These are phyloP conservation scores for Etheostoma cragini DNA, from an alignment of 2,113 vertebrate species.

Conservation along the genomic window DNA sequence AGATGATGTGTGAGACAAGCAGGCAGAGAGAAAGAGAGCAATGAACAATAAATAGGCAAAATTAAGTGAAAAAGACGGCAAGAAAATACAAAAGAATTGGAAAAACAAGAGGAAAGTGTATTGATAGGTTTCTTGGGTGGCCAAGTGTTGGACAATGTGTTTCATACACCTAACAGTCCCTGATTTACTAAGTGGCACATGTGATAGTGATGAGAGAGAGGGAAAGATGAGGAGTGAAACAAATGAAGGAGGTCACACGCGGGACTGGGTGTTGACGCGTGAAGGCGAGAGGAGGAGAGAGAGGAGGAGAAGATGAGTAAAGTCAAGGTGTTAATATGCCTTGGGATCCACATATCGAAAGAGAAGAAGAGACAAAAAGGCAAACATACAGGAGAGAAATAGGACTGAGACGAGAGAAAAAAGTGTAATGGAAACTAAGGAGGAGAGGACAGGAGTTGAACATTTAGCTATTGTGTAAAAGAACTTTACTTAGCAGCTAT, in stretches of 20 bases:
- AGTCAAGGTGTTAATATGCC: constrained; percentile 23
- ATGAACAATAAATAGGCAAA: constrained; percentile 42
- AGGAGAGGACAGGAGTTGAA: constrained; percentile 54
- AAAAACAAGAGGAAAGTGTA: constrained; percentile 28
- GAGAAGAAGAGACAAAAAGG: constrained; percentile 30
- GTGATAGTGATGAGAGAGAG: constrained; percentile 44
- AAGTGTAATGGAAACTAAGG: constrained; percentile 36
- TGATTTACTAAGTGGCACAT: constrained; percentile 53
- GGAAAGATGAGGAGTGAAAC: constrained; percentile 54
- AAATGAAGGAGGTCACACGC: constrained; percentile 34
- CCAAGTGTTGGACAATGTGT: constrained; percentile 39
- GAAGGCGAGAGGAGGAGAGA: constrained; percentile 32
- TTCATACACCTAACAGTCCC: constrained; percentile 54
- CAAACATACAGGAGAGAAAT: constrained; percentile 14
- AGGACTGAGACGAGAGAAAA: constrained; percentile 2
- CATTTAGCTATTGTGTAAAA: constrained; percentile 65
- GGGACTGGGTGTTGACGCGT: constrained; percentile 55
- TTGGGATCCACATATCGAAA: constrained; percentile 11
- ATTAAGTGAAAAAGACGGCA: constrained; percentile 48
- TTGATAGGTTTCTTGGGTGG: constrained; percentile 53
- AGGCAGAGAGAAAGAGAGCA: constrained; percentile 23
- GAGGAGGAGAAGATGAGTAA: constrained; percentile 26
- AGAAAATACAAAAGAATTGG: constrained; percentile 2
- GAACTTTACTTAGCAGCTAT: constrained; percentile 73
- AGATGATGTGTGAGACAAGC: constrained; percentile 61